Conservation (phyloP, 1,140 invertebrate species). For the Subanguina moxae region DNA sequence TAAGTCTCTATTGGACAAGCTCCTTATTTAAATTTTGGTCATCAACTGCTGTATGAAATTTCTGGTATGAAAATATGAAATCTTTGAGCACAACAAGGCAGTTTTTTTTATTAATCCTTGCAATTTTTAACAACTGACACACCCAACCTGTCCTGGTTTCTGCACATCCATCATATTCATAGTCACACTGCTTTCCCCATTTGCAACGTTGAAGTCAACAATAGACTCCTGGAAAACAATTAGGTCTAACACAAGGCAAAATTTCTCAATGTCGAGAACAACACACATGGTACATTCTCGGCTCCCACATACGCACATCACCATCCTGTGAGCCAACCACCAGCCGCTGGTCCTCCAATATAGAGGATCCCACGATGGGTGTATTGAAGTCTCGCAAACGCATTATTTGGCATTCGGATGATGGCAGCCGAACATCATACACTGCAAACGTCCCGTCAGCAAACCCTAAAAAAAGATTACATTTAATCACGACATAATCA, state of each 20-base stretch:
- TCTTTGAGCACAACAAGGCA: too few species aligned
- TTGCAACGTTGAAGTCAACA: slow-evolving; percentile 46
- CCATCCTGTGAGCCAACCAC: slow-evolving; percentile 38
- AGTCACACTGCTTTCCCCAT: background rate
- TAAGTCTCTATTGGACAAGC: too few species aligned
- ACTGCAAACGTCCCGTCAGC: slow-evolving; percentile 45
- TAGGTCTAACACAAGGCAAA: background rate
- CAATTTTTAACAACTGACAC: background rate
- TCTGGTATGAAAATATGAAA: too few species aligned
- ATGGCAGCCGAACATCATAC: slow-evolving; percentile 38
- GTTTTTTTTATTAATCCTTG: too few species aligned
- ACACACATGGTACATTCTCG: slow-evolving; percentile 41
- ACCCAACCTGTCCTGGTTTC: slow-evolving; percentile 11
- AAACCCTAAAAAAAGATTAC: slow-evolving; percentile 43
- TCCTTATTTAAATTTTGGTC: too few species aligned
- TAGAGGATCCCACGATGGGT: slow-evolving; percentile 33
- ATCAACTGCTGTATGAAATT: too few species aligned
- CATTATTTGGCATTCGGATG: slow-evolving; percentile 38
- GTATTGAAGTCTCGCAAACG: slow-evolving; percentile 39
- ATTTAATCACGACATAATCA: too few species aligned
- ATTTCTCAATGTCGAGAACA: too few species aligned
- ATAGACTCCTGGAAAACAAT: slow-evolving; percentile 30
- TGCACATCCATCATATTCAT: slow-evolving; percentile 29
- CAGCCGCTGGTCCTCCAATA: slow-evolving; percentile 23
- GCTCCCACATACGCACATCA: slow-evolving; percentile 40